Base-by-base conservation (phyloP, 2,888 invertebrate species). In the Dioctria rufipes region DNA sequence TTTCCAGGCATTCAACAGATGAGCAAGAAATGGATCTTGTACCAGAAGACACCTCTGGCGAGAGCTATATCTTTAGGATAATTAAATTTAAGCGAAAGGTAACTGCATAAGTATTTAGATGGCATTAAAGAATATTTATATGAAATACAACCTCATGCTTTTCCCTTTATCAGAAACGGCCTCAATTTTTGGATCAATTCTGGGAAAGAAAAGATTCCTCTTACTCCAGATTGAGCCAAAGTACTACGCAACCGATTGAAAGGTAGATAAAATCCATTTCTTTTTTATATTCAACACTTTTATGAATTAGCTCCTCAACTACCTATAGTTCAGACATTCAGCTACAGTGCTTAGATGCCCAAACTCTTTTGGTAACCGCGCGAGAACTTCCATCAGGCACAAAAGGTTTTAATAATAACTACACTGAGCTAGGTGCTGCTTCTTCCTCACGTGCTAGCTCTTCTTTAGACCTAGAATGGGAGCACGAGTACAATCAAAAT, bases 401-500 rank as follows among this genome's bases (percentile, higher is more conserved):
- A 73, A 65, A 49, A 49, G 60, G 54, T 54, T 25, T 25, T 3
- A 81, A 82, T 78, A 81, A 84, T 66, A 79, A 78, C 13, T 13
- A 67, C 80, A 67, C 81, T 40, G 80, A 73, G 13, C 69, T 54
- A n/a, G 82, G 82, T 25, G 81, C 84, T 49, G 89, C 89, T 11
- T 86, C 90, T 61, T 91, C 91, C 58, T 93, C 93, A 43, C 91
- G 93, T 46, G 92, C 91, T n/a, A 93, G 93, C 84, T 89, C 89
- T 40, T 93, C 93, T 4, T 87, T 93, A 80, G 93, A 93, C 85
- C 88, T 93, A 80, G 93, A 93, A 87, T 93, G 93, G 93, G 93
- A 93, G 87, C 92, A 93, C 85, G 93, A 93, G 89, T 90, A 88
- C 81, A 40, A 42, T 6, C 49, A 73, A n/a, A 71, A 66, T n/a